A percentile compares a stretch with the other conserved stretches of the same genome.
Evolutionary conservation across 1,140 invertebrate species (phyloP).

Genomic region (Bombus affinis): DNA sequence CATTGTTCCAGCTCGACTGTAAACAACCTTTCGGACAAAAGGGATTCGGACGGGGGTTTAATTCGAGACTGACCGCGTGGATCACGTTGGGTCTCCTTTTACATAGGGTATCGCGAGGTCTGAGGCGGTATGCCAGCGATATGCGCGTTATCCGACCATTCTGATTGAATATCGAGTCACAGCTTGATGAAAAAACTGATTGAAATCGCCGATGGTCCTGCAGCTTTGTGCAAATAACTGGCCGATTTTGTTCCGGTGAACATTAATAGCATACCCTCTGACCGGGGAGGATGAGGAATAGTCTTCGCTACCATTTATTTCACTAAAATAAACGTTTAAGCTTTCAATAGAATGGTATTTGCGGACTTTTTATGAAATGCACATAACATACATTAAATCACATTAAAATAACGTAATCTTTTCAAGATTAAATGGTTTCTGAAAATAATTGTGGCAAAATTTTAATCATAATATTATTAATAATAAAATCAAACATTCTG

Average conservation of each 20-base stretch:
- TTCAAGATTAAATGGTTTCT: too few species aligned
- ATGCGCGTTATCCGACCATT: not conserved
- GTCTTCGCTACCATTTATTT: not conserved
- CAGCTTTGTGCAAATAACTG: conserved; percentile 15
- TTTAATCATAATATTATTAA: too few species aligned
- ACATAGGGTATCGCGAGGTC: not conserved
- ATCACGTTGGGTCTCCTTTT: not conserved
- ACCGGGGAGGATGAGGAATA: too few species aligned
- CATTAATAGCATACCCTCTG: not conserved
- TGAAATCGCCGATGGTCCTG: conserved; percentile 37
- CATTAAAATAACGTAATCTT: too few species aligned
- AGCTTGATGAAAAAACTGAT: conserved; percentile 57
- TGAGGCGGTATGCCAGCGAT: conserved; percentile 29
- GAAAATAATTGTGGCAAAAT: too few species aligned
- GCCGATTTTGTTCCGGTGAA: too few species aligned
- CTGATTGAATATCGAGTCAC: conserved; percentile 57
- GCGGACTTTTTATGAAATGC: too few species aligned
- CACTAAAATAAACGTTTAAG: too few species aligned
- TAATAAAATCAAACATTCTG: too few species aligned
- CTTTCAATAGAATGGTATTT: too few species aligned
- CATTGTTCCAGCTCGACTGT: not conserved
- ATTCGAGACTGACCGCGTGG: not conserved
- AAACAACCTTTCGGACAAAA: conserved; percentile 7
- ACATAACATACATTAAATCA: too few species aligned
- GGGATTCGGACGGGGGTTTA: conserved; percentile 8